Conservation (phyloP, 2,797 vertebrate species). For the Vultur gryphus region DNA sequence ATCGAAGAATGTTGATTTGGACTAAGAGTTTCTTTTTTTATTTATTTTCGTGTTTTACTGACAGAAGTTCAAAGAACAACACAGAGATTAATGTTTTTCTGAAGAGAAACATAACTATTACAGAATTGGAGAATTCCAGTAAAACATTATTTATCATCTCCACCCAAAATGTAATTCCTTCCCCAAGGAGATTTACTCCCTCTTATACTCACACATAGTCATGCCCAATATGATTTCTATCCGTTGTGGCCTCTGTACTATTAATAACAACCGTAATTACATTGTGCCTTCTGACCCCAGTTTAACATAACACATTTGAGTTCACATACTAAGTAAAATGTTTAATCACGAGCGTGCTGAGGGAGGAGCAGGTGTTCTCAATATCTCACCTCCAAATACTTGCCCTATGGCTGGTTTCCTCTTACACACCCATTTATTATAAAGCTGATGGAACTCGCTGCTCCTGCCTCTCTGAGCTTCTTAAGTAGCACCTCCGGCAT, state of each 20-base stretch:
- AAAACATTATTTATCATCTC: background rate
- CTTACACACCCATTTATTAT: constrained; percentile 49
- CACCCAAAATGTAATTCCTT: background rate
- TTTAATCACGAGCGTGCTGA: constrained; percentile 16
- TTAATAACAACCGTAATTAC: constrained; percentile 51
- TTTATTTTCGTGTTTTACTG: background rate
- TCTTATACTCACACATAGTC: background rate
- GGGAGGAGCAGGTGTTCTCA: constrained; percentile 52
- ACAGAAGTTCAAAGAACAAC: background rate
- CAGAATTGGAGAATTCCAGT: background rate
- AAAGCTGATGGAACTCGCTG: constrained; percentile 7
- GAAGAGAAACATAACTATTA: background rate
- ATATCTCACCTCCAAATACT: constrained; percentile 37
- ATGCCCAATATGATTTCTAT: background rate
- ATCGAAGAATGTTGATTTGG: background rate
- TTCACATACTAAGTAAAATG: constrained; percentile 9
- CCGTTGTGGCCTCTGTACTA: background rate
- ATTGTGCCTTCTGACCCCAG: constrained; percentile 32
- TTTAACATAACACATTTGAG: constrained; percentile 42
- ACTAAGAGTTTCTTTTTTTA: background rate
- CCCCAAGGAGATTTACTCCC: background rate
- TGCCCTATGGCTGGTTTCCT: constrained; percentile 47
- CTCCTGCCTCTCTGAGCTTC: constrained; percentile 20
- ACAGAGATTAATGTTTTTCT: background rate
- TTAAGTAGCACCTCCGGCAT: constrained; percentile 49